Base-by-base conservation (phyloP, 2,113 vertebrate genomes). In the Syrrhaptes paradoxus region DNA sequence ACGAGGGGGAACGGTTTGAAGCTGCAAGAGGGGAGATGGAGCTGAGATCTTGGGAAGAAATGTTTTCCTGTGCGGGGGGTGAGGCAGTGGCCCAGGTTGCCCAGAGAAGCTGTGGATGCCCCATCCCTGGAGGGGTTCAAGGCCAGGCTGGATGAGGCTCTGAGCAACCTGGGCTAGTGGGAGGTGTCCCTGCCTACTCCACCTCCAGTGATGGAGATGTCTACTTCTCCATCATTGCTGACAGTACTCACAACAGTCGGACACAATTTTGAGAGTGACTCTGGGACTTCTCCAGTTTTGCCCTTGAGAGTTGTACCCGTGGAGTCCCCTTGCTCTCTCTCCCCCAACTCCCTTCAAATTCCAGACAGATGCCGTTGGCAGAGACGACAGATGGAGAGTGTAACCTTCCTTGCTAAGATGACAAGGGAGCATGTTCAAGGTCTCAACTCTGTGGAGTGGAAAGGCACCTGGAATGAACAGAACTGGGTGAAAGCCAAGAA, bases 211-310 rank as follows among this genome's bases (percentile, higher is more conserved):
- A 38, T 38, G 73, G 45, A 70, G 16, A 13, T 34, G 51, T 15
- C 28, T 32, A 32, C 45, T 58, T 71, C n/a, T 19, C 26, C 63
- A 6, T 17, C n/a, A 2, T 2, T 34, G 4, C 38, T 8, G 4
- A 5, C 43, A 24, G 36, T 1, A 1, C 24, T 58, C 29, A 57
- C 5, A 77, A 0, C 25, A 14, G 43, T 2, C 0, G 0, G 55
- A 6, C 25, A 36, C 9, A 3, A 13, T 17, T 49, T 41, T 52
- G 10, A 7, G 46, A 3, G 8, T 8, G 38, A 6, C 11, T 67
- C 15, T 45, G 71, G 10, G 46, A 24, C 17, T 38, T 59, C 34
- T 67, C 17, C 13, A 4, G 6, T 46, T 67, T 74, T 58, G 26
- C 28, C 21, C 31, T 11, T 3, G 21, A 34, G 18, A 16, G 5